Percentiles rank a stretch among this genome's conserved stretches.
Evolutionary conservation across 2,888 invertebrate genomes (phyloP).

Genomic region (Coecobrya sp.): DNA sequence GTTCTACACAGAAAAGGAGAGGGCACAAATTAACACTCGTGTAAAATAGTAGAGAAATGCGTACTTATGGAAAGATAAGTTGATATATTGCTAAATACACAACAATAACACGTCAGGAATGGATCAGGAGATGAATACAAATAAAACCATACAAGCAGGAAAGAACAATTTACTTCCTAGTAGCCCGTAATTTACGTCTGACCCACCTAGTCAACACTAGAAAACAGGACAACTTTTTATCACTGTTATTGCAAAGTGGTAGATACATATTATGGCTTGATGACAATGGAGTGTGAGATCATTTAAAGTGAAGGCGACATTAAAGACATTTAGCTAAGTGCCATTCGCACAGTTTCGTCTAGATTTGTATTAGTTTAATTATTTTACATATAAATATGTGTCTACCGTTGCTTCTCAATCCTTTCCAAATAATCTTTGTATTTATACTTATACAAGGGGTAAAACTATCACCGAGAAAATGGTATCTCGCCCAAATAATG

Average conservation of each 20-base stretch:
- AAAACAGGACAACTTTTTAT: slow-evolving; percentile 26
- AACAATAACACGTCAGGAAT: not conserved
- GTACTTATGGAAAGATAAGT: not conserved
- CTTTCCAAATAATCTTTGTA: not conserved
- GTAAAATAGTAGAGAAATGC: not conserved
- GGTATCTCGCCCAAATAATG: slow-evolving; percentile 20
- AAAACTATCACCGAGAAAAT: slow-evolving; percentile 21
- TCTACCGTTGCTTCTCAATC: not conserved
- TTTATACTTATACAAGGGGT: not conserved
- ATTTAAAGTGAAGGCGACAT: not conserved
- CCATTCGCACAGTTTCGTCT: not conserved
- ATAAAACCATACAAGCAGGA: not conserved
- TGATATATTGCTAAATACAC: not conserved
- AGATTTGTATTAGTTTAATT: not conserved
- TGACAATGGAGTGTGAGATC: not conserved
- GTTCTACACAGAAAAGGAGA: slow-evolving; percentile 6
- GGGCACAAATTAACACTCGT: slow-evolving; percentile 46
- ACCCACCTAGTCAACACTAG: not conserved
- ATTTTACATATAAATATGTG: not conserved
- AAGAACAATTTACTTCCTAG: not conserved
- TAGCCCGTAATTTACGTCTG: not conserved
- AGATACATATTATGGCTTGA: not conserved
- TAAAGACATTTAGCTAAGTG: slow-evolving; percentile 26
- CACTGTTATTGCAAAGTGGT: not conserved
- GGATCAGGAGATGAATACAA: slow-evolving; percentile 15